Evolutionary conservation across 2,113 vertebrate genomes (phyloP), one percentile per base, ranked within the genome.

Genomic region (Lates calcarifer): DNA sequence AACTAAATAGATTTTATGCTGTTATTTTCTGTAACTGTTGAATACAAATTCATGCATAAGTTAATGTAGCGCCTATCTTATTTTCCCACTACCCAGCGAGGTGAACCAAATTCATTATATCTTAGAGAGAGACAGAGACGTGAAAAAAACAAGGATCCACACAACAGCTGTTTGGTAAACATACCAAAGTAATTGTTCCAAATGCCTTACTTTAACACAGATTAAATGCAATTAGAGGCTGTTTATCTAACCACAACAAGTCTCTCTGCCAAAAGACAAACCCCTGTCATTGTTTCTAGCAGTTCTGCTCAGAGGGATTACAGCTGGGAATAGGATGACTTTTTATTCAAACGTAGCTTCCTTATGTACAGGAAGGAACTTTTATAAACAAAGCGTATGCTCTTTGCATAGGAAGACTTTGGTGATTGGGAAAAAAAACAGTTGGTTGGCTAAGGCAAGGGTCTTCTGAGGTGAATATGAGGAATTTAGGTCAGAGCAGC

Each of bases 381-480:
- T 85, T 90, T 69, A 84, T 65, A 94, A 93, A 94, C 82, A 93
- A 87, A 87, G 77, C 65, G 62, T 79, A 90, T 72, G 90, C 84
- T 83, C 53, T 22, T 64, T 76, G 79, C 69, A 84, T 53, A 83
- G 87, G 58, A 74, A 66, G 81, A 79, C 77, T 79, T 77, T 29
- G 65, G 58, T 65, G 70, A 53, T 51, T n/a, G n/a, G n/a, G 67
- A 39, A 58, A 66, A 73, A 79, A 75, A 77, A 64, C 22, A 8
- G 66, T 71, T 70, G 73, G 89, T 72, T 79, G 79, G 84, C 65
- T 57, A 70, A 84, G 78, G 72, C 86, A 64, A 85, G 91, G 94
- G 94, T 95, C 94, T 89, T 94, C 92, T 95, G 93, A 96, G 94
- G 94, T 95, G 94, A 96, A 88, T 87, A 79, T 82, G 74, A 93